Evolutionary conservation across 2,797 vertebrate genomes (phyloP).

Genomic region (Podarcis siculus): DNA sequence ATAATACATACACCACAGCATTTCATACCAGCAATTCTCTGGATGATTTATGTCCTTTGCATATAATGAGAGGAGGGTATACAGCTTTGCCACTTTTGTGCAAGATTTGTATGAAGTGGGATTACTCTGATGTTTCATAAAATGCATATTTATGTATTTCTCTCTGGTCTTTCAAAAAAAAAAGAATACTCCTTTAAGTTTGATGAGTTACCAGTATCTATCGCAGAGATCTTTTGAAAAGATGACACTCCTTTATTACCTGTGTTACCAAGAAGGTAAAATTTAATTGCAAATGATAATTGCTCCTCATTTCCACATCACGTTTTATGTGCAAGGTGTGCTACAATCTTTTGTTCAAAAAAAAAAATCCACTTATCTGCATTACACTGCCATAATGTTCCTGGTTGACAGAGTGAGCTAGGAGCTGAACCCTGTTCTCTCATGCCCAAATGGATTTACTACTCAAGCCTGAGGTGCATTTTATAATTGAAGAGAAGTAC

Average conservation of each 20-base stretch:
- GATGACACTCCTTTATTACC: neutral
- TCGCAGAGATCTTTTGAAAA: neutral
- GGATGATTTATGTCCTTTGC: neutral
- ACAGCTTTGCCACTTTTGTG: neutral
- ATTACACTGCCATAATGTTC: neutral
- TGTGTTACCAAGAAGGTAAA: neutral
- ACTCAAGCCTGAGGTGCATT: neutral
- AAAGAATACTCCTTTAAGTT: neutral
- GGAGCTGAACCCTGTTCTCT: neutral
- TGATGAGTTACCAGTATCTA: neutral
- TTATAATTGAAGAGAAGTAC: neutral
- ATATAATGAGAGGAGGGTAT: neutral
- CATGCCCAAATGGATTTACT: neutral
- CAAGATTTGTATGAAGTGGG: neutral
- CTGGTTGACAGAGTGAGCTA: neutral
- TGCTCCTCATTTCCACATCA: neutral
- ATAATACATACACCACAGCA: accelerated
- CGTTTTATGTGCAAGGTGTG: neutral
- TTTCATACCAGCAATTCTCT: neutral
- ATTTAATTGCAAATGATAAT: conserved; percentile 4
- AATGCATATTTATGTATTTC: neutral
- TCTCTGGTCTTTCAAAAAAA: too few relatives aligned
- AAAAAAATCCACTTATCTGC: neutral
- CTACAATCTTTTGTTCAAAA: neutral
- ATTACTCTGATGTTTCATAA: neutral